These are phyloP conservation scores for Crotalus adamanteus DNA, from an alignment of 2,797 vertebrate species.

Conservation along the genomic window DNA sequence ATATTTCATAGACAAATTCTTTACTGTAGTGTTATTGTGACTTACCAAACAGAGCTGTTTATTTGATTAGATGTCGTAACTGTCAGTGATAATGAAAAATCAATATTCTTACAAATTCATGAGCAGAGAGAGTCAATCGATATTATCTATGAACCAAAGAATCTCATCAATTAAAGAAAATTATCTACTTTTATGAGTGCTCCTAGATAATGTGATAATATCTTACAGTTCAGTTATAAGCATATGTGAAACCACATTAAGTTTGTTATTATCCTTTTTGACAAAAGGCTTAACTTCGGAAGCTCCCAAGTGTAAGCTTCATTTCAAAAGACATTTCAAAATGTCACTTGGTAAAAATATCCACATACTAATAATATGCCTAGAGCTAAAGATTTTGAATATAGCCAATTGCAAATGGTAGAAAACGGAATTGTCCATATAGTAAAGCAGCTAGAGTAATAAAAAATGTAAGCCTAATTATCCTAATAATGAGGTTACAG, in stretches of 20 bases:
- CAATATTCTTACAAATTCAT: neutral
- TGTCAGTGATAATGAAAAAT: constrained; percentile 12
- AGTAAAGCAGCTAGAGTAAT: neutral
- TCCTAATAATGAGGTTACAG: neutral
- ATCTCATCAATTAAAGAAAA: neutral
- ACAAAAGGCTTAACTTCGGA: neutral
- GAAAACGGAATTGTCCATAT: neutral
- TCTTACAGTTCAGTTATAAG: neutral
- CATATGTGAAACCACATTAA: neutral
- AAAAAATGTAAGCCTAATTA: constrained; percentile 2
- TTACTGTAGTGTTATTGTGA: neutral
- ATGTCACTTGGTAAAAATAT: neutral
- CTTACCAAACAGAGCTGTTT: neutral
- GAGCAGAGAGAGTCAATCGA: neutral
- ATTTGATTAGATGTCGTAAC: constrained; percentile 4
- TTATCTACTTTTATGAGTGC: neutral
- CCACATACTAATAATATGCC: neutral
- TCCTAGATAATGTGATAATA: neutral
- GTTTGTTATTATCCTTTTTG: neutral
- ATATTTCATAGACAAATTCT: neutral
- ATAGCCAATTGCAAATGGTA: neutral
- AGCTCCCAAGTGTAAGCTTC: neutral
- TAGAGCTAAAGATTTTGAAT: neutral
- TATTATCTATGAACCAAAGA: neutral
- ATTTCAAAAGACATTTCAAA: neutral